Evolutionary conservation across 1,140 invertebrate genomes (phyloP), one percentile per base, ranked within the genome.

Genomic region (Nilaparvata lugens): DNA sequence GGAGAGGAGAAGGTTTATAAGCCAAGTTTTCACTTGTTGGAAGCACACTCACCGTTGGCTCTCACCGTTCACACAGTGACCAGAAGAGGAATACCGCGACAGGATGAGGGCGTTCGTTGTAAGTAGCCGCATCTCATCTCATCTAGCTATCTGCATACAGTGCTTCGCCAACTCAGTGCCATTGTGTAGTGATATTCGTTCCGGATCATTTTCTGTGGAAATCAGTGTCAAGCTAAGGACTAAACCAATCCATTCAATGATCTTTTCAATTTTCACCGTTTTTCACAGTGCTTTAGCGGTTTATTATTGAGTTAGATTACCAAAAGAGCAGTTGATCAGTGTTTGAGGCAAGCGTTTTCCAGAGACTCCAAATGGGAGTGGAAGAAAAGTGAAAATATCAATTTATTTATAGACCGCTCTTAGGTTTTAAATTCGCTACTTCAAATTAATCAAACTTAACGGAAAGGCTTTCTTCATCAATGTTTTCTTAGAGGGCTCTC

Each of bases 21-120:
- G 45, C 45, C 45, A 48, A 48, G 45, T 48, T 48, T 48, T 48
- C 45, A 19, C 16, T 23, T 48, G 45, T 19, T 19, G 45, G 21
- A 48, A 19, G 21, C 45, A 48, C 16, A 19, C 45, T 48, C 45
- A 48, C 45, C 16, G n/a, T n/a, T n/a, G 5, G 16, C 45, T 18
- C 45, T 48, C 45, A 19, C 45, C 45, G 21, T 35, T 35, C 31
- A 16, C 21, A 19, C 45, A 19, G 45, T 48, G 45, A 48, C 45
- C 16, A 23, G 16, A 9, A 4, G 16, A 19, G 45, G 45, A 48
- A 16, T 48, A 48, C 16, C 31, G 21, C 45, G 21, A 23, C 45
- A 48, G 45, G 45, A 48, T 48, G 45, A 48, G 45, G 45, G 45
- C 45, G 16, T 48, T 48, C 45, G 45, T 48, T 18, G 45, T 48